Base-by-base conservation (phyloP, 2,888 invertebrate species). In the Salticus scenicus region DNA sequence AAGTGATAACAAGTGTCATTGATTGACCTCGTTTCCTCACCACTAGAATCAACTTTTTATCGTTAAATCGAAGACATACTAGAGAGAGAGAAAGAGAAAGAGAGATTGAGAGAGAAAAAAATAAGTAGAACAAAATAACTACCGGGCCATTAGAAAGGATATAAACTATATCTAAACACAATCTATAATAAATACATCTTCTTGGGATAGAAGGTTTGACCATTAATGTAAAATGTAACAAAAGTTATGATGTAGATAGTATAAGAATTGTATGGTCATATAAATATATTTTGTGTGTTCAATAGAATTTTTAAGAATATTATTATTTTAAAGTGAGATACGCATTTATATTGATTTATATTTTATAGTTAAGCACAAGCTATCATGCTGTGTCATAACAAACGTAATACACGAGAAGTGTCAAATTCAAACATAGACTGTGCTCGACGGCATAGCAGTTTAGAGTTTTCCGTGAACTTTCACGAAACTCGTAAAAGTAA, bases 101-200 rank as follows among this genome's bases (percentile, higher is more conserved):
- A 66, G 47, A 67, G 31, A 70, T 20, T 64, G 76, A 41, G 31
- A 64, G 24, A 64, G 74, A 41, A 57, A 37, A 66, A n/a, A 12
- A 42, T 33, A 72, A 73, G 33, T 66, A 75, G 37, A 83, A 67
- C 73, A 84, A 84, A 84, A 84, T 84, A 84, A 77, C 77, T 73
- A 72, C 31, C 31, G 69, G 73, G 63, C 83, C 83, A 73, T 84
- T 84, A 77, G 83, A 57, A 69, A 20, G 66, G 73, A 77, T 84
- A 67, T 72, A 77, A 84, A 67, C 72, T 77, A 83, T 77, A 83
- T 77, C 77, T 83, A 67, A 83, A 71, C 47, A 72, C 73, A 77
- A 84, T 84, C 83, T 73, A 84, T 73, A 84, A 78, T 72, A 84
- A 84, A 84, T 84, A 77, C 67, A 84, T 84, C 83, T 73, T 72